phyloP scores from a whole-genome alignment of 2,113 vertebrate genomes.

The Hepsetus odoe region DNA sequence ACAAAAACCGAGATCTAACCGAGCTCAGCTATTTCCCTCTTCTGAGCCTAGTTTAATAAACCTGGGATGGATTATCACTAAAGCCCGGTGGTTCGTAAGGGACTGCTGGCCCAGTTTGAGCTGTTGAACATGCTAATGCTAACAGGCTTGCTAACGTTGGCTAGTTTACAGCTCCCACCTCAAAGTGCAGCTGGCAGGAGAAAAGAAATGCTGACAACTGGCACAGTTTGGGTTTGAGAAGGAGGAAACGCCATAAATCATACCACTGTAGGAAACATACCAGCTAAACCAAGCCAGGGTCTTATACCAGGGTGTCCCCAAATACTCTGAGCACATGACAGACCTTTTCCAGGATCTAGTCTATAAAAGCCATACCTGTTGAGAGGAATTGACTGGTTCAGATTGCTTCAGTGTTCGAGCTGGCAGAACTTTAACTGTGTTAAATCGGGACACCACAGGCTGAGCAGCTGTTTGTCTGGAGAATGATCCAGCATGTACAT shows the following conservation, averaged over 20 bases:
- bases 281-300: background rate
- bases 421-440: too few relatives aligned
- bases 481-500: background rate
- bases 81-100: slow-evolving; percentile 17
- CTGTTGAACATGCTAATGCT: slow-evolving; percentile 12
- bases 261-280: background rate
- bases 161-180: background rate
- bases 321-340: background rate
- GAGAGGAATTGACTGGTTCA: too few relatives aligned
- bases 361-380: too few relatives aligned
- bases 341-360: background rate
- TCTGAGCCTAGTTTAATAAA: slow-evolving; percentile 8
- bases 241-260: background rate
- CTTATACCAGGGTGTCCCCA: too few relatives aligned
- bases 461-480: background rate
- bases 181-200: background rate
- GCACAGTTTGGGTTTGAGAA: background rate
- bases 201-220: background rate
- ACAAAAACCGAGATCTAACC: slow-evolving; percentile 6
- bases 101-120: background rate
- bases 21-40: slow-evolving; percentile 28
- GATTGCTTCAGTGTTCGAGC: too few relatives aligned
- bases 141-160: slow-evolving; percentile 18
- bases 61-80: background rate
- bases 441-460: background rate